Conservation (phyloP, 2,113 vertebrate species). For the Haemorhous mexicanus region DNA sequence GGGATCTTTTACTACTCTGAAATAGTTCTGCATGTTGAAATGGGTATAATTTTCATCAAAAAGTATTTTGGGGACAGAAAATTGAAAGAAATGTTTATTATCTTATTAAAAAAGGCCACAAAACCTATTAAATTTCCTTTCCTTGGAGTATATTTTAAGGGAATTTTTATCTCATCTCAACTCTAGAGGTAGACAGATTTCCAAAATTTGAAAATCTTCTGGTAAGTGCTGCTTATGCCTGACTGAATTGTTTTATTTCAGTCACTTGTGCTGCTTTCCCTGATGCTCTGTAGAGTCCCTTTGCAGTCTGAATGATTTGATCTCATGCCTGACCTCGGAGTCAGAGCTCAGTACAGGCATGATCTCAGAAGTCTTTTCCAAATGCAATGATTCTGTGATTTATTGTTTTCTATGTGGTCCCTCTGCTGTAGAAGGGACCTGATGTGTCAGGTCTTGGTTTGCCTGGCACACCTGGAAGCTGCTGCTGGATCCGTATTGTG, state of each 20-base stretch:
- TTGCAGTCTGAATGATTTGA: not conserved
- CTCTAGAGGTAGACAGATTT: not conserved
- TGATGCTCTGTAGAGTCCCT: not conserved
- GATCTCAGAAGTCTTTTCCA: not conserved
- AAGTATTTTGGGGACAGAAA: not conserved
- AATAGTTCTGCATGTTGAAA: not conserved
- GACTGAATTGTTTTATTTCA: not conserved
- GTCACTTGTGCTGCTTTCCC: not conserved
- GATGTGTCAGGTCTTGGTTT: not conserved
- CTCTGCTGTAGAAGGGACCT: not conserved
- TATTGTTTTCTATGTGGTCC: not conserved
- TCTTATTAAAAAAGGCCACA: too few relatives aligned
- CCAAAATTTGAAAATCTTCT: not conserved
- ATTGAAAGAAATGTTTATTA: not conserved
- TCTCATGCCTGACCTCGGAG: not conserved
- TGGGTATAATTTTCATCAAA: not conserved
- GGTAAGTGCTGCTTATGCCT: fast-evolving
- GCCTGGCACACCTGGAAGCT: not conserved
- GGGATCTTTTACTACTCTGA: not conserved
- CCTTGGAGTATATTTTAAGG: not conserved
- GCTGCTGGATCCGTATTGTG: not conserved
- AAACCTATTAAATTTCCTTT: fast-evolving
- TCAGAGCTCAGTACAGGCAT: not conserved
- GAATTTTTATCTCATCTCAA: not conserved
- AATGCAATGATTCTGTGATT: fast-evolving